Evolutionary conservation across 2,113 vertebrate species (phyloP).

Genomic region (Pedionomus torquatus): DNA sequence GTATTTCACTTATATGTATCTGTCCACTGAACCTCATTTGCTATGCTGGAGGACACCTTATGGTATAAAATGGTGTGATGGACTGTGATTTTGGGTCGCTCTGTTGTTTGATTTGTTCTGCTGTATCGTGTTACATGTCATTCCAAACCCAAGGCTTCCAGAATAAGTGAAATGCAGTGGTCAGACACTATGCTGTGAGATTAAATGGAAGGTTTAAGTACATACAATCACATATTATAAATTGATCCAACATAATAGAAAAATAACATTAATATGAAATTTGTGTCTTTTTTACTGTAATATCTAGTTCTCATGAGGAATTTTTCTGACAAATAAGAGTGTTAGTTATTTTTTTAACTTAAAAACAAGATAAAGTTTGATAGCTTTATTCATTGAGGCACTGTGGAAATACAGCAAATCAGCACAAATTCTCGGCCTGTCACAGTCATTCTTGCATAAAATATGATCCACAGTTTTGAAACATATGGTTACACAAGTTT

Average conservation of each 20-base stretch:
- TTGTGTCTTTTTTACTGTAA: neutral
- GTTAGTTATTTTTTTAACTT: neutral
- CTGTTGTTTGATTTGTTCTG: neutral
- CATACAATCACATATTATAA: neutral
- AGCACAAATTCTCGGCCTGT: constrained; percentile 73
- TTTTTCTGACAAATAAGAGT: neutral
- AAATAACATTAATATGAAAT: neutral
- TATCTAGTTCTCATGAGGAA: neutral
- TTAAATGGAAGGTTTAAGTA: neutral
- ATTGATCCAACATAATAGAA: neutral
- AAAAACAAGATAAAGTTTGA: constrained; percentile 31
- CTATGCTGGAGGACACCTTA: neutral
- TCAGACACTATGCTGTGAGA: neutral
- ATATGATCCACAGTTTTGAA: constrained; percentile 75
- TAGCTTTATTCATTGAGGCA: constrained; percentile 37
- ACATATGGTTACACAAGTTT: constrained; percentile 76
- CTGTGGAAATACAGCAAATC: constrained; percentile 69
- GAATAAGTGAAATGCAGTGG: neutral
- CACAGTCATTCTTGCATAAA: constrained; percentile 75
- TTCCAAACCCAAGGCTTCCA: neutral
- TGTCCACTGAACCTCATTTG: neutral
- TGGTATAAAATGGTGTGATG: neutral
- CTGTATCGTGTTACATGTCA: neutral
- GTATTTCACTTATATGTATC: neutral
- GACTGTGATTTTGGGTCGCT: neutral